These are phyloP conservation scores for Heliconius hewitsoni DNA, from an alignment of 1,140 invertebrate species.

Conservation along the genomic window DNA sequence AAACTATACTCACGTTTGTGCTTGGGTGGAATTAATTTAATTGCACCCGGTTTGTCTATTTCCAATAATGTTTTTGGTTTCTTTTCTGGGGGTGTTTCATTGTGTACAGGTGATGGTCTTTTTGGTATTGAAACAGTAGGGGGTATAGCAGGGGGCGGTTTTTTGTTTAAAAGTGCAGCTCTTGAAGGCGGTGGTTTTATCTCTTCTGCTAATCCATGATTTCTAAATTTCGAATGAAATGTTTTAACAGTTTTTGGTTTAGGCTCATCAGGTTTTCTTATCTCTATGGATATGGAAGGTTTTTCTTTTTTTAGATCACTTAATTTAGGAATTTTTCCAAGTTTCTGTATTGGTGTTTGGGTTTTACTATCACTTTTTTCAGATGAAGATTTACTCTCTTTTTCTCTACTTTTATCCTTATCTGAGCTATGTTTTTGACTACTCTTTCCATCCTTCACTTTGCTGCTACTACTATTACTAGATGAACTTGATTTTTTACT, in stretches of 20 bases:
- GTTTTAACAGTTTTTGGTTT: slow-evolving; percentile 93
- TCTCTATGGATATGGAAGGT: slow-evolving; percentile 90
- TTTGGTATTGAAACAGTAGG: slow-evolving; percentile 81
- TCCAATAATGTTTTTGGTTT: slow-evolving; percentile 84
- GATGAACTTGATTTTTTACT: slow-evolving; percentile 52
- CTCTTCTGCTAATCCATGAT: slow-evolving; percentile 92
- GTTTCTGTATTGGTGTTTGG: slow-evolving; percentile 85
- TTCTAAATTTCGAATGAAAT: slow-evolving; percentile 93
- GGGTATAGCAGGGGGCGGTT: slow-evolving; percentile 78
- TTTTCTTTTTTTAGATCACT: slow-evolving; percentile 84
- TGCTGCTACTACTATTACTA: slow-evolving; percentile 48
- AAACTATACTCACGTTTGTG: slow-evolving; percentile 91
- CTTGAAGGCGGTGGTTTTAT: slow-evolving; percentile 88
- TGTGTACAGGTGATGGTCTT: slow-evolving; percentile 84
- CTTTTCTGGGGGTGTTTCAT: slow-evolving; percentile 86
- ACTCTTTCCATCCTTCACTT: slow-evolving; percentile 49
- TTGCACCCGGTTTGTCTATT: slow-evolving; percentile 88
- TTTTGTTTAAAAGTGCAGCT: slow-evolving; percentile 83
- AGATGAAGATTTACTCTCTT: slow-evolving; percentile 37
- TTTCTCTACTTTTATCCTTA: slow-evolving; percentile 64
- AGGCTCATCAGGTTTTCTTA: slow-evolving; percentile 85
- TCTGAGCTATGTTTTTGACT: slow-evolving; percentile 41
- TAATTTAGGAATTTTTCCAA: slow-evolving; percentile 90
- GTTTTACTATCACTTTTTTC: slow-evolving; percentile 81
- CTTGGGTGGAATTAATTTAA: slow-evolving; percentile 93